Conservation (phyloP, 2,797 vertebrate genomes). For the Gastrophryne carolinensis region DNA sequence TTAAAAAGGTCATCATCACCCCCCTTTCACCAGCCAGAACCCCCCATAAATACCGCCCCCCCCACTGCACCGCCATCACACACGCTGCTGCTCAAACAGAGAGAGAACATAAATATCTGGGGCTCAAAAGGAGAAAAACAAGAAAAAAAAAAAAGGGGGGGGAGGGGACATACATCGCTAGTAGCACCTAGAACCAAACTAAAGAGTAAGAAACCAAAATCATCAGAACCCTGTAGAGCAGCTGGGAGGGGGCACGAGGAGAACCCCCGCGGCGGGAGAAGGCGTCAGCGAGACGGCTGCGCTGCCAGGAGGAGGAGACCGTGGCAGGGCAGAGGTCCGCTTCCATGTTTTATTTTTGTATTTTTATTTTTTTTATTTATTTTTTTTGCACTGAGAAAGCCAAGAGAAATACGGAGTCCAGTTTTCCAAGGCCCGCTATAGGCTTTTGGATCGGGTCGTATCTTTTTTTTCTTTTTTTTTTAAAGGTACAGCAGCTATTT, state of each 20-base stretch:
- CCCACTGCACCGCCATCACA: conserved; percentile 56
- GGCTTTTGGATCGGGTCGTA: conserved; percentile 64
- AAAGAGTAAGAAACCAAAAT: conserved; percentile 59
- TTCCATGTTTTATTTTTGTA: background rate
- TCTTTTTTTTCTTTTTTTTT: too few relatives aligned
- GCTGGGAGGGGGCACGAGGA: conserved; percentile 5
- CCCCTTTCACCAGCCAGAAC: conserved; percentile 57
- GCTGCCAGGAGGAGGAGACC: background rate
- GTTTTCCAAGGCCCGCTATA: conserved; percentile 51
- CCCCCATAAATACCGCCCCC: conserved; percentile 63
- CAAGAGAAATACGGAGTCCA: conserved; percentile 55
- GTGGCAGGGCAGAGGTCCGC: conserved; percentile 51
- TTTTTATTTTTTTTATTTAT: background rate
- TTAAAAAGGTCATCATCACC: conserved; percentile 1
- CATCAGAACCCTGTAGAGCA: conserved; percentile 21
- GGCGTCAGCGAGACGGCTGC: background rate
- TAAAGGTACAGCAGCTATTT: conserved; percentile 58
- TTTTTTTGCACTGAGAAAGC: conserved; percentile 55
- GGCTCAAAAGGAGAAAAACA: conserved; percentile 73
- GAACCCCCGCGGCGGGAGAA: conserved; percentile 46
- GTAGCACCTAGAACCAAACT: conserved; percentile 75
- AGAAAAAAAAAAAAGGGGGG: conserved; percentile 65
- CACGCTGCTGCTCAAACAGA: conserved; percentile 66
- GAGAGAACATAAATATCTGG: conserved; percentile 75
- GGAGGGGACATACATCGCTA: conserved; percentile 63